Evolutionary conservation across 2,888 invertebrate genomes (phyloP), one percentile per base, ranked within the genome.

Genomic region (Bembecia ichneumoniformis): DNA sequence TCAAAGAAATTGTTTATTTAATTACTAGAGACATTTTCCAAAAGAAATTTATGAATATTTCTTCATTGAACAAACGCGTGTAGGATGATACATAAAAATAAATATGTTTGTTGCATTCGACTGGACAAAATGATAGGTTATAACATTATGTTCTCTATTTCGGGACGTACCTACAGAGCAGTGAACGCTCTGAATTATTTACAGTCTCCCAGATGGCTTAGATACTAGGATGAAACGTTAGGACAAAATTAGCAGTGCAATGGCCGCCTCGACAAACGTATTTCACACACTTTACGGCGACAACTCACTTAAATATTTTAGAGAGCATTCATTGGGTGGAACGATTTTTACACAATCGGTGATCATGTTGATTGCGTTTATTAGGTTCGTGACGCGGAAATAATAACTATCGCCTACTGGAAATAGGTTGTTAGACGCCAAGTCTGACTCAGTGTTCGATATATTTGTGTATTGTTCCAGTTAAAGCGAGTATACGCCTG

Each of bases 161-260:
- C 14, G 9, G 40, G 14, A 40, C 40, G 14, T 28, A 9, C 28
- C 28, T 40, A 40, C 40, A 40, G 40, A 54, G 57, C 55, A 58
- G 58, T 60, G 62, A 56, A 66, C 62, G 58, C 59, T 65, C 63
- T 63, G 63, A 53, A 62, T 68, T 62, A 59, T 58, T 49, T 57
- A 59, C 55, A 44, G 34, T 46, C 16, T 55, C 57, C 55, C 62
- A 66, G 69, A 64, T 66, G 60, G 59, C 59, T 61, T 52, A 64
- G 66, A 67, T 63, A 63, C 66, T 63, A 59, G 61, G 64, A 71
- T 71, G 71, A 68, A 67, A 70, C 63, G 68, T 49, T 68, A 60
- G 63, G 58, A 55, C 65, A 62, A 67, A 77, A 76, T 77, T 76
- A 77, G 71, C 68, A 59, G 69, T 68, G 74, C 71, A 71, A 74